Conservation (phyloP, 2,888 invertebrate genomes). For the Conops quadrifasciatus region DNA sequence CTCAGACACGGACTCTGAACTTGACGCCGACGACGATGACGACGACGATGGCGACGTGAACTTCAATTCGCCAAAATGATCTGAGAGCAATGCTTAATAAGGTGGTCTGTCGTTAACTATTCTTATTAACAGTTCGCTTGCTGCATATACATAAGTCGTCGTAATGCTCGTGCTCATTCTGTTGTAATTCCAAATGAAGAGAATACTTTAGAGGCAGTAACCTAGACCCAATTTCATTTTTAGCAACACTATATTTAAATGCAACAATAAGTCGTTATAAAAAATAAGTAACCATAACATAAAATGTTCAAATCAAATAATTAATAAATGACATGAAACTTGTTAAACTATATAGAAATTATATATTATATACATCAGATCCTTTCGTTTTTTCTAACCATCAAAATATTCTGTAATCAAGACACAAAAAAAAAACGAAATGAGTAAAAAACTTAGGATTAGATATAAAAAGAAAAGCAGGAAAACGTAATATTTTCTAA, state of each 20-base stretch:
- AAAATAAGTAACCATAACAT: slow-evolving; percentile 28
- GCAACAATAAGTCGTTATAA: slow-evolving; percentile 25
- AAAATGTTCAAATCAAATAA: slow-evolving; percentile 31
- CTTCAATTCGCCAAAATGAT: not conserved
- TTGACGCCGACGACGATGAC: too few relatives aligned
- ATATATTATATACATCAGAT: slow-evolving; percentile 32
- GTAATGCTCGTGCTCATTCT: not conserved
- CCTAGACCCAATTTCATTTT: slow-evolving; percentile 15
- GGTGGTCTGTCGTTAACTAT: not conserved
- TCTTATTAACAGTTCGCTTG: not conserved
- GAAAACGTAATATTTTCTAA: slow-evolving; percentile 34
- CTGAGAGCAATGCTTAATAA: slow-evolving; percentile 8
- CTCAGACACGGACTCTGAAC: not conserved
- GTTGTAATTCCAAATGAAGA: slow-evolving; percentile 7
- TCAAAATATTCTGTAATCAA: slow-evolving; percentile 29
- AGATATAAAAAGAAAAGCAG: slow-evolving; percentile 23
- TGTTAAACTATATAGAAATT: slow-evolving; percentile 35
- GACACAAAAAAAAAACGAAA: slow-evolving; percentile 11
- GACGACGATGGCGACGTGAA: not conserved
- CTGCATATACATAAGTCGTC: slow-evolving; percentile 6
- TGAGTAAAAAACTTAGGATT: slow-evolving; percentile 20
- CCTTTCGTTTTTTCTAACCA: slow-evolving; percentile 31
- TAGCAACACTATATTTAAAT: slow-evolving; percentile 19
- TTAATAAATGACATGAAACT: slow-evolving; percentile 29
- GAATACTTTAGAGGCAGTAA: not conserved